Base-by-base conservation (phyloP, 2,113 vertebrate genomes). In the Solea senegalensis region DNA sequence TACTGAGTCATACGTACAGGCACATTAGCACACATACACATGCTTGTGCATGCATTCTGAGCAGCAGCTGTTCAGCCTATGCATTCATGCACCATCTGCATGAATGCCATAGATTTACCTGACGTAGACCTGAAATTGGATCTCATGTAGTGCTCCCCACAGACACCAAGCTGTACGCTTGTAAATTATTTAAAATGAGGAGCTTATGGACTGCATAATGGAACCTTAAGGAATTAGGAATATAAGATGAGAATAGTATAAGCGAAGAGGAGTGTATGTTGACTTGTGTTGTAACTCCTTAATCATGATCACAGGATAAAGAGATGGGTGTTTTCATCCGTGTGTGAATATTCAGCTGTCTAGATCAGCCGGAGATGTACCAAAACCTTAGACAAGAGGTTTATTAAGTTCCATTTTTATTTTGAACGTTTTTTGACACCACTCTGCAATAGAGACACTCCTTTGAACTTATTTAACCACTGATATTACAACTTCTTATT, bases 91-190 rank as follows among this genome's bases (percentile, higher is more conserved):
- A 80, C 74, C 60, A 43, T 84, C 78, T 67, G 74, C 82, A 80
- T 51, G 83, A 50, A 78, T 89, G 90, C 71, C 81, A 87, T 90
- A 84, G 84, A 88, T 89, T 73, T 67, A 58, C 67, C 69, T 76
- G 86, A 89, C 63, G 28, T 74, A 44, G 56, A 78, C 55, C 69
- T 85, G 84, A 88, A 90, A 90, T 81, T 75, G 69, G 81, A 88
- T 88, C 88, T 88, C 80, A 85, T 85, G 78, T 45, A 44, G 70
- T 7, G 10, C 52, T 81, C 90, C 80, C 84, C 0, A 8, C 78
- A 89, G 87, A 85, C 66, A 53, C 76, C 15, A 41, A 84, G 81
- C 79, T 70, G 81, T 68, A 77, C 58, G 34, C 78, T 62, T 52
- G 74, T 86, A 60, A 88, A 86, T 90, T 84, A 91, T 90, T 89